Evolutionary conservation across 2,113 vertebrate genomes (phyloP), one percentile per base, ranked within the genome.

Genomic region (Halichoerus grypus): DNA sequence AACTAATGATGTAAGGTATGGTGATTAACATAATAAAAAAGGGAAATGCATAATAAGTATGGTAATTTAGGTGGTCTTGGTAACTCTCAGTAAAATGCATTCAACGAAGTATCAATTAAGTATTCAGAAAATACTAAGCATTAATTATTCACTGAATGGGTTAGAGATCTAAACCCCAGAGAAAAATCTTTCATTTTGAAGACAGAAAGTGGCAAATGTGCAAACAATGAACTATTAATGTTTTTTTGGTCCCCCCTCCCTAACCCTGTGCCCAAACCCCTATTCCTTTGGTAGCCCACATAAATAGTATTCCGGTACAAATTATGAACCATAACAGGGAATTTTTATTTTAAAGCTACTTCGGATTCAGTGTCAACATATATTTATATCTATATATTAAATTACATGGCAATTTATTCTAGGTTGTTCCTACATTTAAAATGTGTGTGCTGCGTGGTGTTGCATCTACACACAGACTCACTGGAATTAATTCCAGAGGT

Each of bases 161-260:
- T 61, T 97, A 93, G 21, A 82, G 36, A 95, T 82, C 87, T 74
- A 96, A 96, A 90, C 51, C 22, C 95, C 95, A 95, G 74, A 94
- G 83, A 94, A 49, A 88, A 85, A 3, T 49, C 42, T 4, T 0
- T 96, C 88, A 91, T 97, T 96, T 93, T 97, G 77, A 85, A 97
- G 24, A 82, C 18, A 88, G 28, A 12, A 82, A 88, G 71, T 26
- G 46, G 76, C 53, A 39, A 55, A 88, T 21, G 14, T 96, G 19
- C 21, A 65, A 94, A 53, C 24, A n/a, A 4, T 84, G 18, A 19
- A 55, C 3, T 92, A 39, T 65, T 93, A 92, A 67, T 65, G 24
- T 39, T 63, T 33, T 95, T 76, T 83, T 16, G 18, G 10, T 4
- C 76, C 61, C 22, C 33, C 33, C n/a, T 8, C 24, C 9, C 51